phyloP scores from a whole-genome alignment of 1,140 invertebrate species.

The Anoplolepis gracilipes region DNA sequence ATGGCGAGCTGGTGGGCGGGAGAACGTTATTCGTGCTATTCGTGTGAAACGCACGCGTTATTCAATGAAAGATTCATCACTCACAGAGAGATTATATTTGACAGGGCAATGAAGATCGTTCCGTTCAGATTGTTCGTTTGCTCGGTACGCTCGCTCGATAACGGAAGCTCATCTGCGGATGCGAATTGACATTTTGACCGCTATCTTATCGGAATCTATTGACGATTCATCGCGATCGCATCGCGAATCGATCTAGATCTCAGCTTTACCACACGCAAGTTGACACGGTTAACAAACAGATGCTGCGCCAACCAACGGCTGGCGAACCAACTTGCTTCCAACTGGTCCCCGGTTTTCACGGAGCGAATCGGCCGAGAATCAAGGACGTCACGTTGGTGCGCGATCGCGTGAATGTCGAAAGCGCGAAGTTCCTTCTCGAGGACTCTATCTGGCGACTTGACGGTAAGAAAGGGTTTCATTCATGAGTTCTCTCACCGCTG shows the following conservation, averaged over 20 bases:
- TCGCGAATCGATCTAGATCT: slow-evolving; percentile 42
- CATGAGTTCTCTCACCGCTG: slow-evolving; percentile 77
- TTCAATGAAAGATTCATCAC: slow-evolving; percentile 1
- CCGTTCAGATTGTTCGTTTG: neutral
- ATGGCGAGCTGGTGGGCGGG: neutral
- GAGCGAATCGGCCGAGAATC: neutral
- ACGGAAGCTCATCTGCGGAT: slow-evolving; percentile 15
- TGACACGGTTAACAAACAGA: slow-evolving; percentile 26
- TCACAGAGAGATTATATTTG: neutral
- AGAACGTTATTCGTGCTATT: neutral
- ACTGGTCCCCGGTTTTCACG: slow-evolving; percentile 6
- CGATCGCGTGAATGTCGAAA: slow-evolving; percentile 9
- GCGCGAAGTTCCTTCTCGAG: slow-evolving; percentile 32
- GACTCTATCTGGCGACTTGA: slow-evolving; percentile 5
- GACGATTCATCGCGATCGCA: slow-evolving; percentile 1
- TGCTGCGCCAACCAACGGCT: neutral
- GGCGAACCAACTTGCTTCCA: slow-evolving; percentile 11
- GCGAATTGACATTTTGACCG: neutral
- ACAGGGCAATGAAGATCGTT: neutral
- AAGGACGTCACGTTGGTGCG: neutral
- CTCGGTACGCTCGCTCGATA: neutral
- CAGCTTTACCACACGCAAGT: slow-evolving; percentile 17
- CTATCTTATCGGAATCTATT: slow-evolving; percentile 14
- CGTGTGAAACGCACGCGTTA: neutral
- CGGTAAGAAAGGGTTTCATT: slow-evolving; percentile 73